These are phyloP conservation scores for Embiotoca jacksoni DNA, from an alignment of 2,113 vertebrate genomes.

Conservation along the genomic window DNA sequence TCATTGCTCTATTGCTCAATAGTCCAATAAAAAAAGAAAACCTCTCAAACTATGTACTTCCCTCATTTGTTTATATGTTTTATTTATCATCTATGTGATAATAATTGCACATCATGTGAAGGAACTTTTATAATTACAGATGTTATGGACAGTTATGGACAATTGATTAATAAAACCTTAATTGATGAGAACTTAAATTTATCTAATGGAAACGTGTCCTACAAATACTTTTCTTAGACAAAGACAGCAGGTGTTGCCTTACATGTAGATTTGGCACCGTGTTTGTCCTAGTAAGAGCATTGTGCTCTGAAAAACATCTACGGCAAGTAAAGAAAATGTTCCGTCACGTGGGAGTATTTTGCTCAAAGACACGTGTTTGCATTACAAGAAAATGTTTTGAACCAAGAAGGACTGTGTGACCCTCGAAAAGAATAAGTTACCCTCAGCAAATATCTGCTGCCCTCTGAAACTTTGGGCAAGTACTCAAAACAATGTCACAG, in stretches of 20 bases:
- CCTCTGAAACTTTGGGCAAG: conserved; percentile 23
- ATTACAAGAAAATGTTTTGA: conserved; percentile 34
- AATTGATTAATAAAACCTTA: background rate
- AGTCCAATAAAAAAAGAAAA: background rate
- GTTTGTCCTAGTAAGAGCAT: background rate
- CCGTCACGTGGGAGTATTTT: background rate
- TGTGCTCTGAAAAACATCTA: background rate
- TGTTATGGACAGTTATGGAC: background rate
- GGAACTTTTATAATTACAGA: background rate
- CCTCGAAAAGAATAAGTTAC: conserved; percentile 1
- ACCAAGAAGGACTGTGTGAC: conserved; percentile 14
- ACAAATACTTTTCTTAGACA: background rate
- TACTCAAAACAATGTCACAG: background rate
- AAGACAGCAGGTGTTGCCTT: background rate
- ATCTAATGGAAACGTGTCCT: background rate
- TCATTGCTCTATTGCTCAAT: no score
- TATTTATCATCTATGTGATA: background rate
- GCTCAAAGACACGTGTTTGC: conserved; percentile 4
- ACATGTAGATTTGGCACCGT: background rate
- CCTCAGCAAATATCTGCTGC: background rate
- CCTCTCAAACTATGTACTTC: background rate
- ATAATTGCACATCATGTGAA: background rate
- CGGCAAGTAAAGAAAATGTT: background rate
- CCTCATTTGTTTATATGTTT: background rate
- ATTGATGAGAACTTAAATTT: background rate